Conservation (phyloP, 2,797 vertebrate genomes). For the Pseudomugil tenellus region DNA sequence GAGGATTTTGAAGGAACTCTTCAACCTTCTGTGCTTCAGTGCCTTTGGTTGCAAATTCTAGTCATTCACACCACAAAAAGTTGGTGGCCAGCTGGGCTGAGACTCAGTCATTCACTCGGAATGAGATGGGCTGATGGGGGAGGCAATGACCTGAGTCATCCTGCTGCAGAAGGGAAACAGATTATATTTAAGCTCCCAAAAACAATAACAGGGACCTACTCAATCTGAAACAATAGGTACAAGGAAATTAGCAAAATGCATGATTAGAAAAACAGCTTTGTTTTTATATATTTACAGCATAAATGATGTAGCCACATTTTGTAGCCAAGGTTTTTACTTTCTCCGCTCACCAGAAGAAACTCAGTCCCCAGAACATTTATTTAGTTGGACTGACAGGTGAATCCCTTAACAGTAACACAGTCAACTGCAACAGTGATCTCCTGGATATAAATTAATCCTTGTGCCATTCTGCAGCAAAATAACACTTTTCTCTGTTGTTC, state of each 20-base stretch:
- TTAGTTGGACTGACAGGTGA: too few relatives aligned
- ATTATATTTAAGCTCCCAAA: conserved; percentile 71
- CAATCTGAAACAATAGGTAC: conserved; percentile 38
- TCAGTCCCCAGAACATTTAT: background rate
- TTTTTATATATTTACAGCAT: conserved; percentile 3
- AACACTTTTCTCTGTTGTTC: too few relatives aligned
- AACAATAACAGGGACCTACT: conserved; percentile 60
- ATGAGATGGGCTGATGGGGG: conserved; percentile 71
- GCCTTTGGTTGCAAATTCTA: conserved; percentile 69
- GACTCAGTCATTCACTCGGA: conserved; percentile 58
- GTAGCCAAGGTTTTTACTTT: background rate
- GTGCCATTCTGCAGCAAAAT: too few relatives aligned
- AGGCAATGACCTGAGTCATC: conserved; percentile 56
- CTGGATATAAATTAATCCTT: too few relatives aligned
- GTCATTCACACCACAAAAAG: conserved; percentile 78
- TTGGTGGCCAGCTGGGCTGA: conserved; percentile 76
- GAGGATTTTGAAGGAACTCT: conserved; percentile 75
- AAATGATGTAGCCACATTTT: background rate
- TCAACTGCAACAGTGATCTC: too few relatives aligned
- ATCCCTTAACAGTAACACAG: background rate
- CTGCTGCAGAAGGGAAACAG: conserved; percentile 51
- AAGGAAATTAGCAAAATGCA: conserved; percentile 1
- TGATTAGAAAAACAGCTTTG: background rate
- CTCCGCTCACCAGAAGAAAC: background rate
- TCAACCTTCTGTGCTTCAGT: conserved; percentile 75